Conservation (phyloP, 2,113 vertebrate species). For the Hydrochoerus hydrochaeris region DNA sequence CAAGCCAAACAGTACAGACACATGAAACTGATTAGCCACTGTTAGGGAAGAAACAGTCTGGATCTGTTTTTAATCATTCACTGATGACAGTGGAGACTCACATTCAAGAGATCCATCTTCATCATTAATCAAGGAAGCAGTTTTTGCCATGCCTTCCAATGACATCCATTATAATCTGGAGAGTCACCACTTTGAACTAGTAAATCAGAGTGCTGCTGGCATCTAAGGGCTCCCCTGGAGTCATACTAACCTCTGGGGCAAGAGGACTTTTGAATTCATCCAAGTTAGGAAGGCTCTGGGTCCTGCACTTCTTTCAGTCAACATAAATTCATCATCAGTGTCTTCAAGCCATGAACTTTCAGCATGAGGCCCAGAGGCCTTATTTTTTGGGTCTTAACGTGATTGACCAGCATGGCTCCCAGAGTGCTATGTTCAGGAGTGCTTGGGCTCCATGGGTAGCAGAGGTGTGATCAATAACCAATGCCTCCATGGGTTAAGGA, state of each 20-base stretch:
- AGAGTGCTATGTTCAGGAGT: not conserved
- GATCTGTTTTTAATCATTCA: conserved; percentile 35
- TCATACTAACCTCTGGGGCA: not conserved
- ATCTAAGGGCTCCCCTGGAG: not conserved
- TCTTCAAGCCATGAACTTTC: not conserved
- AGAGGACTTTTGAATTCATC: not conserved
- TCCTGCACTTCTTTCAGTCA: not conserved
- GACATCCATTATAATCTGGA: not conserved
- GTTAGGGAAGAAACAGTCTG: conserved; percentile 40
- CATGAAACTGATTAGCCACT: not conserved
- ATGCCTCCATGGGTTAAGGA: rapidly evolving
- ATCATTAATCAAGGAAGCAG: not conserved
- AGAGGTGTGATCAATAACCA: rapidly evolving
- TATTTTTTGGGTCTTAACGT: rapidly evolving
- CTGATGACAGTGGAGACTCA: rapidly evolving
- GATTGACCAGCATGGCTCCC: not conserved
- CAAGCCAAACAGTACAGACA: not conserved
- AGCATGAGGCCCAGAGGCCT: not conserved
- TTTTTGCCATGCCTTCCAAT: not conserved
- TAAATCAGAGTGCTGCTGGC: not conserved
- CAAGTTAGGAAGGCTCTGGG: no score
- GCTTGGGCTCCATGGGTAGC: rapidly evolving
- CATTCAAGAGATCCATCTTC: not conserved
- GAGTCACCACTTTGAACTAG: not conserved
- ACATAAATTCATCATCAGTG: not conserved